Evolutionary conservation across 37 sponge, comb jelly and placozoan genomes (phyloP).

Genomic region (Ephydatia muelleri): DNA sequence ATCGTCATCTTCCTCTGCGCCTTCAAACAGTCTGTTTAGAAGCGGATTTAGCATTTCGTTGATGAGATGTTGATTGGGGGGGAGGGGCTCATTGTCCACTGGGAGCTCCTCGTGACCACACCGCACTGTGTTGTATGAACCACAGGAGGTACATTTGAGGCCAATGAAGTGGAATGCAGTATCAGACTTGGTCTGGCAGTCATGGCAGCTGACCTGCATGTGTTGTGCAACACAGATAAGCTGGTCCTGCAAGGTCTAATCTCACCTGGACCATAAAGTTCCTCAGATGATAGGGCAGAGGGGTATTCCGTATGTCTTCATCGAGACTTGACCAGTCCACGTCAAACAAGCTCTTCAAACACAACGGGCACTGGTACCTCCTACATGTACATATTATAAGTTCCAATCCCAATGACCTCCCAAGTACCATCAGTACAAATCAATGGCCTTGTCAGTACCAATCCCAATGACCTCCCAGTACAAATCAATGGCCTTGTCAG

Average conservation of each 20-base stretch:
- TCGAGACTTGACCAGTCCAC: constrained; percentile 71
- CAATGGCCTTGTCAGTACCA: too few relatives aligned
- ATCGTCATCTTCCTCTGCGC: background rate
- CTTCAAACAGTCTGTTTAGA: background rate
- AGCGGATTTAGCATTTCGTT: too few relatives aligned
- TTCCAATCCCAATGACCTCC: too few relatives aligned
- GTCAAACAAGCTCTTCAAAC: constrained; percentile 63
- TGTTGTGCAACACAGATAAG: background rate
- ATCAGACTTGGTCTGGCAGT: constrained; percentile 45
- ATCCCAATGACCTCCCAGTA: too few relatives aligned
- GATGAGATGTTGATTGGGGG: too few relatives aligned
- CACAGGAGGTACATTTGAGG: constrained; percentile 66
- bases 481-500: too few relatives aligned
- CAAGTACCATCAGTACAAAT: too few relatives aligned
- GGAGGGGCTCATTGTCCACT: constrained; percentile 25
- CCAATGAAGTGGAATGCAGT: constrained; percentile 71
- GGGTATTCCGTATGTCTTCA: constrained; percentile 50
- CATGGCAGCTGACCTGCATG: constrained; percentile 56
- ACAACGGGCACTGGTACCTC: constrained; percentile 77
- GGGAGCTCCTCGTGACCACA: constrained; percentile 62
- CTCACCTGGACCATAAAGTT: constrained; percentile 65
- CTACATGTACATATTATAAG: background rate
- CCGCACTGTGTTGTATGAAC: constrained; percentile 81
- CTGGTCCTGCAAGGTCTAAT: background rate
- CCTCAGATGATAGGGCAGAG: constrained; percentile 60